Conservation (phyloP, 2,113 vertebrate genomes). For the Cettia cetti region DNA sequence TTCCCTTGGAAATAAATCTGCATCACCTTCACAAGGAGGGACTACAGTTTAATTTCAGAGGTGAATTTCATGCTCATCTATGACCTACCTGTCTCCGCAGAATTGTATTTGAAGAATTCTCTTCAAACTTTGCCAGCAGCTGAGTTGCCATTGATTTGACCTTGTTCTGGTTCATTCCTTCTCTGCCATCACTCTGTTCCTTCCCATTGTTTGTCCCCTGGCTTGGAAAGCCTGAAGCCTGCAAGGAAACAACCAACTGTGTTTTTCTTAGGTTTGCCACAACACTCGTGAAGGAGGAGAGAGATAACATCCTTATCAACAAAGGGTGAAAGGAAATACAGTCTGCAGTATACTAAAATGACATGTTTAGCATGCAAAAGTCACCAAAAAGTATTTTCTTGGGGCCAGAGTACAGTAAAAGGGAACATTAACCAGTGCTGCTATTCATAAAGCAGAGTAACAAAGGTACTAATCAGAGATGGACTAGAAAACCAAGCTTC, state of each 20-base stretch:
- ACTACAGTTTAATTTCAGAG: neutral
- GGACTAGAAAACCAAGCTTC: neutral
- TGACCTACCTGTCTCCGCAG: conserved; percentile 82
- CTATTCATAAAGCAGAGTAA: neutral
- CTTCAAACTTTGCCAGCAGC: conserved; percentile 93
- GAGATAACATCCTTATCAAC: neutral
- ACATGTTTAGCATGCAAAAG: neutral
- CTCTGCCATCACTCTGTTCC: conserved; percentile 72
- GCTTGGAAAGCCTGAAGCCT: conserved; percentile 77
- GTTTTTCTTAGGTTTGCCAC: neutral
- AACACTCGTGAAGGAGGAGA: neutral
- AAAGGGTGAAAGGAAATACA: neutral
- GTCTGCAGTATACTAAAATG: neutral
- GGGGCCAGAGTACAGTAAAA: neutral
- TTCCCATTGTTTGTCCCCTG: conserved; percentile 57
- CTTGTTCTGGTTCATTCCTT: conserved; percentile 83
- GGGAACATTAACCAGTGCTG: neutral
- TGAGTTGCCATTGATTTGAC: conserved; percentile 94
- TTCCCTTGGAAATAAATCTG: neutral
- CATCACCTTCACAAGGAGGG: neutral
- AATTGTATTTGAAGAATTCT: conserved; percentile 72
- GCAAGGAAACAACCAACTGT: neutral
- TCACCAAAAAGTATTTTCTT: neutral
- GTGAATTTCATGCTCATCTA: neutral
- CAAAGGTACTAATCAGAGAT: neutral